Evolutionary conservation across 37 sponge, comb jelly and placozoan genomes (phyloP).

Genomic region (Lycopodina hypogea): DNA sequence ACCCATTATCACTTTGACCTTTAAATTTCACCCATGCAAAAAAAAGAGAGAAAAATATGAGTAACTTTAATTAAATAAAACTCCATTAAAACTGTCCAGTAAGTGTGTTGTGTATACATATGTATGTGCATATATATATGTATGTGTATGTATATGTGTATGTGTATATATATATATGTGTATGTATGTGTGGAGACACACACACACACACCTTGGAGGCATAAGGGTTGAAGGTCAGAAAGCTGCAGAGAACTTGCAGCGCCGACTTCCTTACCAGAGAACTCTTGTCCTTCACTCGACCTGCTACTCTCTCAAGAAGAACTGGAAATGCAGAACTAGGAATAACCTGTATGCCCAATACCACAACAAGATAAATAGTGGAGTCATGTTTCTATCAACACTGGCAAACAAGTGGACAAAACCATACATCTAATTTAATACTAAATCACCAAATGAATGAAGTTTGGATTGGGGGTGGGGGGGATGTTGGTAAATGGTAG

Average conservation of each 20-base stretch:
- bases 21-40: no score
- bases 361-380: not conserved
- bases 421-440: not conserved
- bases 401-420: no score
- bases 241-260: constrained; percentile 66
- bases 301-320: constrained; percentile 53
- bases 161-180: not conserved
- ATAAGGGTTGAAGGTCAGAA: constrained; percentile 77
- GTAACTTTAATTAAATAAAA: no score
- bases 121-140: no score
- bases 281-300: constrained; percentile 82
- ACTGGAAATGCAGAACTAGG: constrained; percentile 65
- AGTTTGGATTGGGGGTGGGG: not conserved
- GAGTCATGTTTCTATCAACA: not conserved
- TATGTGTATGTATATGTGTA: no score
- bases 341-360: constrained; percentile 56
- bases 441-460: not conserved
- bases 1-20: no score
- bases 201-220: constrained; percentile 52
- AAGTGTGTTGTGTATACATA: no score
- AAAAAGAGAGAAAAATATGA: no score
- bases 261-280: constrained; percentile 79
- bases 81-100: no score
- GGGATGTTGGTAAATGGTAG: not conserved
- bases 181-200: not conserved